Conservation (phyloP, 2,797 vertebrate species). For the Bradypodion pumilum region DNA sequence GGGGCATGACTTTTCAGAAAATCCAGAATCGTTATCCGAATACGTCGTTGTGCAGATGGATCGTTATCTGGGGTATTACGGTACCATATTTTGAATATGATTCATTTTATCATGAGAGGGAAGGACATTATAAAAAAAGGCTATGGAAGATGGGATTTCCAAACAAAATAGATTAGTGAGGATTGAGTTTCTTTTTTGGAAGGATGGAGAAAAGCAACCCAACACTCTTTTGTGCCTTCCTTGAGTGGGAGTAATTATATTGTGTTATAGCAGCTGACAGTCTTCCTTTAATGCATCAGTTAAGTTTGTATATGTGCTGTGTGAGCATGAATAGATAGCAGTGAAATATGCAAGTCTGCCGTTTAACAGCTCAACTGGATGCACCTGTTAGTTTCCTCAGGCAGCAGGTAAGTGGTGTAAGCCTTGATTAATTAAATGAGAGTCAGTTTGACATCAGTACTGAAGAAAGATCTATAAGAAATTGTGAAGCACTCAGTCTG, state of each 20-base stretch:
- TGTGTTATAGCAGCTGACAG: not conserved
- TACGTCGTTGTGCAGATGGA: too few relatives aligned
- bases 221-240: too few relatives aligned
- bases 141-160: not conserved
- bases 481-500: not conserved
- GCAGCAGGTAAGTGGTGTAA: not conserved
- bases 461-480: not conserved
- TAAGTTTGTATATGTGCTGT: not conserved
- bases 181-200: not conserved
- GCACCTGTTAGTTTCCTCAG: not conserved
- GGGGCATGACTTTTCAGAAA: too few relatives aligned
- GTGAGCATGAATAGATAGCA: not conserved
- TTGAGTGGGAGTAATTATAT: too few relatives aligned
- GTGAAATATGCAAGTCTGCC: not conserved
- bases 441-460: not conserved
- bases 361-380: not conserved
- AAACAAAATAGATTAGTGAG: not conserved
- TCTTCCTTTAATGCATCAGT: not conserved
- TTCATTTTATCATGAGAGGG: not conserved
- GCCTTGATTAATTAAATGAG: not conserved
- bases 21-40: too few relatives aligned
- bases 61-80: too few relatives aligned
- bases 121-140: not conserved
- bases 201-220: too few relatives aligned
- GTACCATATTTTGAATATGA: not conserved